Base-by-base conservation (phyloP, 2,113 vertebrate species). In the Microcebus tavaratra region DNA sequence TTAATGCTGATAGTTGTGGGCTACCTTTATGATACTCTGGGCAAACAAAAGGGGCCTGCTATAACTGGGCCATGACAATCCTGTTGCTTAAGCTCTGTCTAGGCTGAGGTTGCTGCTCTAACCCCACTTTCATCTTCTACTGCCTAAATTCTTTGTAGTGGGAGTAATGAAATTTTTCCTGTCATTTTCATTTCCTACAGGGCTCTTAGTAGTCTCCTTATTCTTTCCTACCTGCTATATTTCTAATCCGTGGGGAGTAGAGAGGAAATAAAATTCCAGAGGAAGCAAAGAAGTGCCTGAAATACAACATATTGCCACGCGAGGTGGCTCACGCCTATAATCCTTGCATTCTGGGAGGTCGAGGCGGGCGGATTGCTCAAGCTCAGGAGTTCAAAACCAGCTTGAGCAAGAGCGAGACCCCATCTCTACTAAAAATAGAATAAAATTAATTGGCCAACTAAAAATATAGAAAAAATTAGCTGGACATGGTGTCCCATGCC, bases 251-350 rank as follows among this genome's bases (percentile, higher is more conserved):
- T n/a, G 12, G 79, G 53, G 42, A 88, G 70, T 27, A 70, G 70
- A 78, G 70, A 65, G 39, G 50, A 91, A 70, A 27, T 39, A 84
- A 82, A 89, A 78, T 96, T 90, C 68, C 79, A 70, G 57, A 78
- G 34, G 42, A 36, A 31, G 80, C 76, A 85, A 92, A 67, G 45
- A 76, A 85, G 27, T 76, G 29, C 65, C 50, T 67, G 68, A 88
- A 82, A 75, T 95, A 36, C 6, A 29, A 63, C 75, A 11, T 70
- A 27, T 23, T 48, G 10, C 10, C 48, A 10, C 8, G 48, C 48
- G 10, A 2, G 9, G 48, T 48, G 48, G 48, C 48, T 48, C 48
- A 48, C 2, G 48, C 48, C 48, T 48, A 11, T 48, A 48, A 48
- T 48, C 48, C 10, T 48, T 2, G 48, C 10, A 48, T 11, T 48